phyloP scores from a whole-genome alignment of 64 coral and sea anemone genomes.

The Hydrozoanthus tunicans region DNA sequence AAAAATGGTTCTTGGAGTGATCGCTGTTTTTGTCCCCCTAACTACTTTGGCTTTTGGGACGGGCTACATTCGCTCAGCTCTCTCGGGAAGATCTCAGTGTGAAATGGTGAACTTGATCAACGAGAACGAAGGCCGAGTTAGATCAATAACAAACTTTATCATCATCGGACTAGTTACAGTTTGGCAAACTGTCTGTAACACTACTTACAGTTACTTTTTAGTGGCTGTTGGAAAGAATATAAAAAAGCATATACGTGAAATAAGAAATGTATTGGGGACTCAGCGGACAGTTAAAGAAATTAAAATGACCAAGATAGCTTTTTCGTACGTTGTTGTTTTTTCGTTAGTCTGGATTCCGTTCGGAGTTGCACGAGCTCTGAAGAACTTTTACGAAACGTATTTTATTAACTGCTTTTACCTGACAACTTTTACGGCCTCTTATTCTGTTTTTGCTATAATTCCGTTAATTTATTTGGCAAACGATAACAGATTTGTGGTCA shows the following conservation, averaged over 20 bases:
- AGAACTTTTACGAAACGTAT: not conserved
- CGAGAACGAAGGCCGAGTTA: not conserved
- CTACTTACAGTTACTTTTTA: not conserved
- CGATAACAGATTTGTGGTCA: conserved; percentile 9
- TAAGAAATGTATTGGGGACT: not conserved
- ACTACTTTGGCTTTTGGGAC: not conserved
- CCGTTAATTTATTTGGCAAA: not conserved
- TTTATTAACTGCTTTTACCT: conserved; percentile 6
- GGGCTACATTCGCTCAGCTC: not conserved
- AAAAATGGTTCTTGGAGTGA: not conserved
- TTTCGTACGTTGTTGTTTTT: not conserved
- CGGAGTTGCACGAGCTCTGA: conserved; percentile 2
- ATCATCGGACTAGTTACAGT: not conserved
- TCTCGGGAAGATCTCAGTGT: not conserved
- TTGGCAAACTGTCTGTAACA: not conserved
- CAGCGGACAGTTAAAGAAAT: conserved; percentile 14
- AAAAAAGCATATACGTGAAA: not conserved
- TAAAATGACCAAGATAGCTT: not conserved
- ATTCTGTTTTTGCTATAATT: not conserved
- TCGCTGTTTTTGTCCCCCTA: not conserved
- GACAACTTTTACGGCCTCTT: not conserved
- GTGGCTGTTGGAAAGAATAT: not conserved
- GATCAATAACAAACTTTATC: not conserved
- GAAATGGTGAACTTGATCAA: not conserved
- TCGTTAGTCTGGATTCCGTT: not conserved